Evolutionary conservation across 2,888 invertebrate genomes (phyloP), one percentile per base, ranked within the genome.

Genomic region (Epinotia brunnichana): DNA sequence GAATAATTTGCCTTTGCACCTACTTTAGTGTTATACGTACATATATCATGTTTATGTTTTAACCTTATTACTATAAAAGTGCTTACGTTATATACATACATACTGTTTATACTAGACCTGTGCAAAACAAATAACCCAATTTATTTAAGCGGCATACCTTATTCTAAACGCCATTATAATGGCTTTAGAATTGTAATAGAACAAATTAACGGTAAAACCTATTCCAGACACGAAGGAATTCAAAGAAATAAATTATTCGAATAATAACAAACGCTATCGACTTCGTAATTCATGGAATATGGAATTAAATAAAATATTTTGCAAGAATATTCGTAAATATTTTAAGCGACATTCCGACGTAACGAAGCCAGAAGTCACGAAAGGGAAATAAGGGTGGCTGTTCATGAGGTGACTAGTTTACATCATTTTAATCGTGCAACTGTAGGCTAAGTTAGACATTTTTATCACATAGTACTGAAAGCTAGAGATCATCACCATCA

Each of bases 361-460:
- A 89, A 89, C 88, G 85, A 86, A 84, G 85, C 82, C 83, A 80
- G 84, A 76, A 90, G 91, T 91, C 91, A 92, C 91, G 91, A 87
- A 87, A 88, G 81, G 74, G 74, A 78, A 82, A 81, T 72, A 84
- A 86, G 76, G 84, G 76, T 44, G 44, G 41, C 81, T 74, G 81
- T 73, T 75, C 51, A 81, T 41, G 64, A n/a, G 74, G 60, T 79
- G 76, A 80, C 75, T 2, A 7, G 15, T 10, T 44, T 19, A 3
- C 19, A 53, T 53, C 19, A 53, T 3, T 17, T 53, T 48, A 48
- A n/a, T 48, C 48, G 13, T n/a, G n/a, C 15, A 9, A 35, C 29
- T 29, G 29, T 5, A 5, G 5, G 5, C 5, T 29, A 29, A 29
- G 29, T 1, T 7, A 29, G 29, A 4, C 3, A 2, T 29, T 29